A percentile compares a stretch with the other conserved stretches of the same genome.
Evolutionary conservation across 2,797 vertebrate species (phyloP).

Genomic region (Chloroceryle inda): DNA sequence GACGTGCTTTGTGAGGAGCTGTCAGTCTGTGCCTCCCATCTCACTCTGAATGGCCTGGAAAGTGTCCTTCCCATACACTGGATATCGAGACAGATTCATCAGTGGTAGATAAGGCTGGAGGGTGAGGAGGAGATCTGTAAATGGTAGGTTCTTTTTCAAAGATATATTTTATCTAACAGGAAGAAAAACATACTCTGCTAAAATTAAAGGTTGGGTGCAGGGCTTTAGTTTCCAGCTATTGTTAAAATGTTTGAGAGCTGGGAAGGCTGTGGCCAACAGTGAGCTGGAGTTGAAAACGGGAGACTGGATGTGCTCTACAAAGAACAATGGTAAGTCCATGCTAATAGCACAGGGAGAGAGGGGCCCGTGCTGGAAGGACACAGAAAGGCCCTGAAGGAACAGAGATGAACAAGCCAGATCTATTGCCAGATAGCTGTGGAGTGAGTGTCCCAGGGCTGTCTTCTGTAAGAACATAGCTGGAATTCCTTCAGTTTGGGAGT

Average conservation of each 20-base stretch:
- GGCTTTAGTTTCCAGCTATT: conserved; percentile 18
- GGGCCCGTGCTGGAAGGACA: background rate
- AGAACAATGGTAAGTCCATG: background rate
- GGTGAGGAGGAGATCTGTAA: background rate
- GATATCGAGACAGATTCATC: background rate
- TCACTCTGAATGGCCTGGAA: background rate
- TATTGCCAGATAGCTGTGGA: background rate
- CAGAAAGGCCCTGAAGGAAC: background rate
- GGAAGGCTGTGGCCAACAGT: background rate
- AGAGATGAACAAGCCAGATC: background rate
- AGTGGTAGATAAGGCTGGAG: background rate
- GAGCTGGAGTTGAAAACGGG: conserved; percentile 10
- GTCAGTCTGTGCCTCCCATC: background rate
- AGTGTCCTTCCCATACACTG: background rate
- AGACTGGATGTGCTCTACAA: background rate
- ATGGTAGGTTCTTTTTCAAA: background rate
- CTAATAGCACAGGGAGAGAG: background rate
- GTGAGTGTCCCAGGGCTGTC: background rate
- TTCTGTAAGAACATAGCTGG: background rate
- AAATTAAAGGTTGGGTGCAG: background rate
- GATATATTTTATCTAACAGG: background rate
- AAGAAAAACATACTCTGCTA: conserved; percentile 5
- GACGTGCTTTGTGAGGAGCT: background rate
- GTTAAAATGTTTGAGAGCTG: conserved; percentile 3
- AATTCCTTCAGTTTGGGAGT: conserved; percentile 41